These are phyloP conservation scores for Corythornis madagascariensis DNA, from an alignment of 2,113 vertebrate genomes.

Conservation along the genomic window DNA sequence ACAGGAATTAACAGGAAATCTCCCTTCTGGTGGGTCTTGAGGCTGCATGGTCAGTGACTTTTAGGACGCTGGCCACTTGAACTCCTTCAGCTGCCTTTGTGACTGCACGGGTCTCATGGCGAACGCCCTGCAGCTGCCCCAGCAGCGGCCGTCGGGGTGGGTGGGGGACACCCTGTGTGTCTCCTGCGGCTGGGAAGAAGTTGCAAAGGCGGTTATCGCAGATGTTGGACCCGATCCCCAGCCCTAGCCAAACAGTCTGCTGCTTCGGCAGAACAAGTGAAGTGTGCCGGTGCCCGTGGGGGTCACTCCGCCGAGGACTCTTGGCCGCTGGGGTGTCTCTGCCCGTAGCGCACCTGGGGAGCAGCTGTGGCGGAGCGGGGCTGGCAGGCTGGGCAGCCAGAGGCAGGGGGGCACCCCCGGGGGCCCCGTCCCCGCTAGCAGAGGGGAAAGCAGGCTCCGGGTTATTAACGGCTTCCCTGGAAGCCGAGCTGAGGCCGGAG, in stretches of 20 bases:
- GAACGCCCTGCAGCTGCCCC: rapidly evolving
- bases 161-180: rapidly evolving
- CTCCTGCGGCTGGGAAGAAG: background rate
- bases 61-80: rapidly evolving
- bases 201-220: rapidly evolving
- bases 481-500: background rate
- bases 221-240: background rate
- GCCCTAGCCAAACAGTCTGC: background rate
- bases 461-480: conserved; percentile 43
- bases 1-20: background rate
- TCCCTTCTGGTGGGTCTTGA: background rate
- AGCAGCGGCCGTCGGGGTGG: too few relatives aligned
- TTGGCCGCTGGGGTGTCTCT: background rate
- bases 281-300: background rate
- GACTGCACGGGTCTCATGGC: rapidly evolving
- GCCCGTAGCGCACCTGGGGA: background rate
- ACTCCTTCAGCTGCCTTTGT: background rate
- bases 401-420: background rate
- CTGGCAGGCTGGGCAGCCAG: background rate
- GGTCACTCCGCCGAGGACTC: background rate
- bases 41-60: background rate
- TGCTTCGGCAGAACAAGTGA: background rate
- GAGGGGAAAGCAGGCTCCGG: background rate
- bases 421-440: background rate
- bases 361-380: background rate